Conservation (phyloP, 2,797 vertebrate genomes). For the Sebastolobus alascanus region DNA sequence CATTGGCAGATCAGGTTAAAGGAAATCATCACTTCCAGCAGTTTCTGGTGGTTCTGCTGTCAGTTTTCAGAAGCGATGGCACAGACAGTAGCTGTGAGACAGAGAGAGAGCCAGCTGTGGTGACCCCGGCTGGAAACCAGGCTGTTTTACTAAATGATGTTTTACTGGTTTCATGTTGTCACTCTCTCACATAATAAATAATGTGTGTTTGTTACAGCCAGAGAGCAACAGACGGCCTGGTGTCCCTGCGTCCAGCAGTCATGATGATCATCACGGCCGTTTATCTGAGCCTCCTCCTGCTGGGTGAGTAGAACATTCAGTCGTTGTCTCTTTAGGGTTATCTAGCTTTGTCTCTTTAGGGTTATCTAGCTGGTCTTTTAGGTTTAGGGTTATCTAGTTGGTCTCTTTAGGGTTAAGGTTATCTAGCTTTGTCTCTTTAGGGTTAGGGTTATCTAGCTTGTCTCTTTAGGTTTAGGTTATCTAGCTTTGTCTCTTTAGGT, state of each 20-base stretch:
- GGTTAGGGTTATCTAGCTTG: no score
- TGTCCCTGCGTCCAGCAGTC: conserved; percentile 20
- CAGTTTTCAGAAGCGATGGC: not conserved
- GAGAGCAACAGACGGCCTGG: conserved; percentile 33
- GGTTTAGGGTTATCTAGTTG: no score
- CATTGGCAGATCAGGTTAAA: not conserved
- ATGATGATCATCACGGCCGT: conserved; percentile 62
- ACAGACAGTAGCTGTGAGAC: not conserved
- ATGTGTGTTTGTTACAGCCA: conserved; percentile 66
- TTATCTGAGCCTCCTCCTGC: conserved; percentile 70
- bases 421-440: no score
- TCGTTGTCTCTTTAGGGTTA: not conserved
- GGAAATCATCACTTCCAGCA: not conserved
- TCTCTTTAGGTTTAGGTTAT: no score
- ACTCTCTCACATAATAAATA: not conserved
- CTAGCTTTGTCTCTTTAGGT: no score
- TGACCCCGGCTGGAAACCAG: not conserved
- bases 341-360: no score
- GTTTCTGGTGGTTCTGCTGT: not conserved
- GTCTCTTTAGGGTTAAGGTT: no score
- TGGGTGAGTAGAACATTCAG: conserved; percentile 68
- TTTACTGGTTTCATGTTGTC: not conserved
- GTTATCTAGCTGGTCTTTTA: no score
- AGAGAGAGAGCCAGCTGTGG: no score
- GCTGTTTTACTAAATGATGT: not conserved